Evolutionary conservation across 92 coral and sea anemone species (phyloP).

Genomic region (Porites cylindrica): DNA sequence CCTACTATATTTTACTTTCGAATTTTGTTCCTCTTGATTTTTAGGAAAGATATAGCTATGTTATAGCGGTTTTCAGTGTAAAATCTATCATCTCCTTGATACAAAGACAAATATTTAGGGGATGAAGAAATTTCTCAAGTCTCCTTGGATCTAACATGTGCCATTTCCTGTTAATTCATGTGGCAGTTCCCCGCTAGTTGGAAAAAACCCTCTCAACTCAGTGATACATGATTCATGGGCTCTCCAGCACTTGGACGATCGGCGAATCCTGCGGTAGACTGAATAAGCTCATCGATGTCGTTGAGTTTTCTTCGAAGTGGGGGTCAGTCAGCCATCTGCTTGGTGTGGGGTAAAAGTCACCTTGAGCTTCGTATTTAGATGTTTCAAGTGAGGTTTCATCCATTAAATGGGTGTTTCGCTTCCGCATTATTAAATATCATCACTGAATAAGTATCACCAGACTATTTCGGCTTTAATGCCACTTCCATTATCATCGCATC

Average conservation of each 20-base stretch:
- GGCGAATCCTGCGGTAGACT: constrained; percentile 25
- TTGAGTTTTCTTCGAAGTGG: constrained; percentile 34
- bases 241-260: not conserved
- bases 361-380: not conserved
- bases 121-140: too few species aligned
- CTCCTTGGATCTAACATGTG: not conserved
- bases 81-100: too few species aligned
- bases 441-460: too few species aligned
- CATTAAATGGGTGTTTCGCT: not conserved
- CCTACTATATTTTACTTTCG: too few species aligned
- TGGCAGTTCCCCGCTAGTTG: not conserved
- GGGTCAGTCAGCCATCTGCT: not conserved
- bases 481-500: too few species aligned
- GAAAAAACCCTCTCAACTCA: constrained; percentile 3
- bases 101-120: too few species aligned
- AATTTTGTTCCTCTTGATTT: too few species aligned
- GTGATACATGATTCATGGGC: not conserved
- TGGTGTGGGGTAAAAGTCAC: not conserved
- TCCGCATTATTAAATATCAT: too few species aligned
- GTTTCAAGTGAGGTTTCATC: not conserved
- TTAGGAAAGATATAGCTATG: too few species aligned
- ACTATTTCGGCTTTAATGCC: too few species aligned
- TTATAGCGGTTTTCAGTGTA: too few species aligned
- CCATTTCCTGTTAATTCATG: not conserved
- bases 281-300: constrained; percentile 53